Evolutionary conservation across 2,888 invertebrate genomes (phyloP), one percentile per base, ranked within the genome.

Genomic region (Empis livida): DNA sequence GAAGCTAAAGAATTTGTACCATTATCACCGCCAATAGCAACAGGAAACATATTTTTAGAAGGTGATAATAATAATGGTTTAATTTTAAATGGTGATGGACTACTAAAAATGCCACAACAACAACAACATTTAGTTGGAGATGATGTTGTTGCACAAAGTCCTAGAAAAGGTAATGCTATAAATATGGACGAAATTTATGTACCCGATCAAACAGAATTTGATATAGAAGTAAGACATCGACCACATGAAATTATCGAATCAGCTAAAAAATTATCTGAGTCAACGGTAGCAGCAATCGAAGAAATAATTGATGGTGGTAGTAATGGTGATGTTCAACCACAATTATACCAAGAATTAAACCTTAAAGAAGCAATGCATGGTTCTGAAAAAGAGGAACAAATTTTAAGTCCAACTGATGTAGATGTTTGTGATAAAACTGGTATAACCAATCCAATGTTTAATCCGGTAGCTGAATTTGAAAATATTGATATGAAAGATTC

Each of bases 1-100:
- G 80, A 89, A 59, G 89, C 89, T 15, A 82, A 83, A n/a, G 87
- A 86, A 70, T 89, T 89, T 67, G 76, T 89, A 49, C 87, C 88
- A 8, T 68, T 74, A 6, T 77, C 79, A 8, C 77, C 80, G 1
- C 77, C 78, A 37, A 27, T 27, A 13, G 5, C 46, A 40, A 8
- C 14, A 9, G 48, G 51, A 27, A 41, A 49, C 48, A 15, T 45
- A 46, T n/a, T 50, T 49, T 5, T 27, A 27, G 23, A 27, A 27
- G 23, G 23, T 27, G 23, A 27, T 27, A 27, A 27, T 20, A 20
- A 38, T 39, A 17, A 17, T 17, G 39, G 11, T 17, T 6, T 11
- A 17, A 13, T 23, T 14, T 10, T 20, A 23, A 41, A 41, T 27
- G 23, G 41, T 23, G 13, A n/a, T 41, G n/a, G n/a, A n/a, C 9